A percentile compares a stretch with the other conserved stretches of the same genome.
These are phyloP conservation scores for Sinopyrophorus schimmeli DNA, from an alignment of 2,888 invertebrate species.

Conservation along the genomic window DNA sequence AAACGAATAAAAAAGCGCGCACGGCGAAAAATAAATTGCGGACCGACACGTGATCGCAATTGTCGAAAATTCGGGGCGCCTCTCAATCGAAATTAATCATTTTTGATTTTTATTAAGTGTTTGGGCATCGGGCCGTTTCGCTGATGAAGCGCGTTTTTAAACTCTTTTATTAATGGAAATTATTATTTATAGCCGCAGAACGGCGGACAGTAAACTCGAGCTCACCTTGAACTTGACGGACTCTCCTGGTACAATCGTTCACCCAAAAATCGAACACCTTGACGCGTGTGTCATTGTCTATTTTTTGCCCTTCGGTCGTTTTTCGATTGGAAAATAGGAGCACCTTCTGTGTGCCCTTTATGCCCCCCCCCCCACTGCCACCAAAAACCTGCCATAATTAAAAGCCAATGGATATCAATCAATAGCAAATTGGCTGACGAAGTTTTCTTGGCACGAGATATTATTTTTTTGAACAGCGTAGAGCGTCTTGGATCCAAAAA, in stretches of 20 bases:
- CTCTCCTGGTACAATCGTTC: conserved; percentile 20
- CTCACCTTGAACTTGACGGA: conserved; percentile 29
- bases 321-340: too few species aligned
- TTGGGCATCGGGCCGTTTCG: conserved; percentile 3
- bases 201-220: conserved; percentile 24
- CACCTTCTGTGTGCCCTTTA: conserved; percentile 1
- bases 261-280: conserved; percentile 12
- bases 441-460: too few species aligned
- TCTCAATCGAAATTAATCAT: conserved; percentile 7
- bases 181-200: conserved; percentile 27
- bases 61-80: conserved; percentile 11
- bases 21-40: conserved; percentile 6
- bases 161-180: too few species aligned
- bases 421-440: too few species aligned
- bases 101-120: conserved; percentile 11
- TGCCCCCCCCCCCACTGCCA: background rate
- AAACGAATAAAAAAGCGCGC: too few species aligned
- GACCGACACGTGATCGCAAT: conserved; percentile 9
- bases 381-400: too few species aligned
- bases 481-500: too few species aligned
- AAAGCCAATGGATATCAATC: too few species aligned
- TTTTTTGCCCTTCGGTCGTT: conserved; percentile 15
- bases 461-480: too few species aligned
- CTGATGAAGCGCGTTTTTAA: conserved; percentile 5
- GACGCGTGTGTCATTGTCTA: conserved; percentile 23